Evolutionary conservation across 2,797 vertebrate species (phyloP).

Genomic region (Eidolon dupreanum): DNA sequence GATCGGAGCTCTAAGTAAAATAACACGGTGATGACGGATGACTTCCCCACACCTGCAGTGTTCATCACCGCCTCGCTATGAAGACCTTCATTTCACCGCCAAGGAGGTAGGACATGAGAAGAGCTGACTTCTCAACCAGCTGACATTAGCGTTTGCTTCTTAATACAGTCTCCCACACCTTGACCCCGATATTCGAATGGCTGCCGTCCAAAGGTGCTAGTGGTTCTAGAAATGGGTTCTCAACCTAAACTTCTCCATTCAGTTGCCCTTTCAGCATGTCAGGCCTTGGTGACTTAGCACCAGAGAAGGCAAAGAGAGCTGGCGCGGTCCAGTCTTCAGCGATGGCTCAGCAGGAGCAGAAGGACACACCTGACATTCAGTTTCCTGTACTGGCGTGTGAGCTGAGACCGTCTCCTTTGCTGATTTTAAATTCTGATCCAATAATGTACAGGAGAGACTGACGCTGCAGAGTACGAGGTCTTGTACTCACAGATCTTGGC

Average conservation of each 20-base stretch:
- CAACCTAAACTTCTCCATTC: background rate
- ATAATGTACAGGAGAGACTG: background rate
- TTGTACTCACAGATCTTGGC: background rate
- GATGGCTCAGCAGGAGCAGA: background rate
- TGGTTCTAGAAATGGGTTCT: background rate
- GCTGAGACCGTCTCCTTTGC: background rate
- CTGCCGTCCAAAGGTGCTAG: background rate
- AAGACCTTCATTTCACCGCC: conserved; percentile 45
- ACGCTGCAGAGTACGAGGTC: background rate
- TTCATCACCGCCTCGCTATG: conserved; percentile 42
- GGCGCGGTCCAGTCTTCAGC: rapidly evolving
- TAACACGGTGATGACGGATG: conserved; percentile 55
- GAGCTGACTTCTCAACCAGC: rapidly evolving
- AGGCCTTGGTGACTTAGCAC: background rate
- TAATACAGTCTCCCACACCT: background rate
- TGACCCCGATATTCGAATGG: background rate
- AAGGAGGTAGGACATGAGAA: conserved; percentile 33
- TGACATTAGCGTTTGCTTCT: background rate
- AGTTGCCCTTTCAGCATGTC: background rate
- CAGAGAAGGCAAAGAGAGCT: background rate
- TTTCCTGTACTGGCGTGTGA: background rate
- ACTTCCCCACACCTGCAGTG: background rate
- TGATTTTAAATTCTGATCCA: background rate
- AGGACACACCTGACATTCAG: background rate
- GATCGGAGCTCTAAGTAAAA: conserved; percentile 61